These are phyloP conservation scores for Acestrorhynchus altus DNA, from an alignment of 2,797 vertebrate species.

Conservation along the genomic window DNA sequence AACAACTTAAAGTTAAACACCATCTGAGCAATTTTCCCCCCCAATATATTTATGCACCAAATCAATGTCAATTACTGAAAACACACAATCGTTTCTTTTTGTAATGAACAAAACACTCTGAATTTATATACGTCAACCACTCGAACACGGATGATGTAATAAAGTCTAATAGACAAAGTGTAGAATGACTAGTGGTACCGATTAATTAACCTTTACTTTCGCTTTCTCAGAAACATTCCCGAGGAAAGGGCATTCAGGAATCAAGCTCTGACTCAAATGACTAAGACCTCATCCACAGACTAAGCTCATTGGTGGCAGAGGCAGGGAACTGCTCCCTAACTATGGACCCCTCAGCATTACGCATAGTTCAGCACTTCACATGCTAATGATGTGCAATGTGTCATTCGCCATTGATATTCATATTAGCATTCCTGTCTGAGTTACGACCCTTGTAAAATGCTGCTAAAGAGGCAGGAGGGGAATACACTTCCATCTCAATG, in stretches of 20 bases:
- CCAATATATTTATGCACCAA: too few relatives aligned
- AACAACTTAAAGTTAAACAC: too few relatives aligned
- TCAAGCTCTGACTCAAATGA: conserved; percentile 10
- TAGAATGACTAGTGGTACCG: background rate
- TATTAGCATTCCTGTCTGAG: conserved; percentile 59
- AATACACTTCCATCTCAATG: conserved; percentile 68
- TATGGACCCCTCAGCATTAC: conserved; percentile 46
- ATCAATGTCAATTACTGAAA: too few relatives aligned
- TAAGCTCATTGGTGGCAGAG: conserved; percentile 25
- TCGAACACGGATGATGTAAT: background rate
- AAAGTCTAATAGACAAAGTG: background rate
- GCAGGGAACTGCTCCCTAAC: conserved; percentile 29
- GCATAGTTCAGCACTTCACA: conserved; percentile 48
- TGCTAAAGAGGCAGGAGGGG: conserved; percentile 52
- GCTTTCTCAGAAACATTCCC: conserved; percentile 9
- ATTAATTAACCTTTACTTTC: background rate
- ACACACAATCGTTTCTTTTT: background rate
- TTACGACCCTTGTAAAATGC: conserved; percentile 58
- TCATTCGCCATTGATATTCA: conserved; percentile 60
- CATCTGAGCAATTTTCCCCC: too few relatives aligned
- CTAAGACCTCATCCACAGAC: conserved; percentile 28
- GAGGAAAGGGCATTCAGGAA: background rate
- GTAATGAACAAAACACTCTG: background rate
- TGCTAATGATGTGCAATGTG: conserved; percentile 54
- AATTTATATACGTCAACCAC: background rate